These are phyloP conservation scores for Nesoenas mayeri DNA, from an alignment of 2,113 vertebrate species.

Conservation along the genomic window DNA sequence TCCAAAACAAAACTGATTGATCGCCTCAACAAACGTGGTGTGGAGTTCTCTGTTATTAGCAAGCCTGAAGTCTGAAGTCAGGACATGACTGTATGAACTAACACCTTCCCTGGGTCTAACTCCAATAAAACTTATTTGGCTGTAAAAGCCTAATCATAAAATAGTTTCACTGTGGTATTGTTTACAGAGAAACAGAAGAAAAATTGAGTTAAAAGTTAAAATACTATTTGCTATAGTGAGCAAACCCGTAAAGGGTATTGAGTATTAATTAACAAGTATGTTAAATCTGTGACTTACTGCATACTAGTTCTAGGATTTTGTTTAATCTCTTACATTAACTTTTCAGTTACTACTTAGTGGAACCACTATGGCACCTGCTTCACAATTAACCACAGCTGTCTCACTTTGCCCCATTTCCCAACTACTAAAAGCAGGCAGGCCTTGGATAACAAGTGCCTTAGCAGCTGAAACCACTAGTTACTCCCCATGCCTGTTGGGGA, in stretches of 20 bases:
- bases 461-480: background rate
- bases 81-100: background rate
- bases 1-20: slow-evolving; percentile 89
- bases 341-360: background rate
- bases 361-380: background rate
- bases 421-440: background rate
- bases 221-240: background rate
- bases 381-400: background rate
- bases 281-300: background rate
- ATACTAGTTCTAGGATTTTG: background rate
- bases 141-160: background rate
- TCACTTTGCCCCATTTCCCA: background rate
- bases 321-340: background rate
- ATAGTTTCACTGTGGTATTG: slow-evolving; percentile 1
- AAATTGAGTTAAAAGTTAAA: background rate
- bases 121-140: background rate
- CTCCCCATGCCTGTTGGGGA: background rate
- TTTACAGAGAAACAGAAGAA: slow-evolving; percentile 1
- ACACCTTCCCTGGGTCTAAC: slow-evolving; percentile 26
- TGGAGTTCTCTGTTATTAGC: slow-evolving; percentile 89
- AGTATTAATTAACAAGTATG: background rate
- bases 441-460: slow-evolving; percentile 17
- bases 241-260: background rate
- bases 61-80: slow-evolving; percentile 75
- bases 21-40: slow-evolving; percentile 86